Percentiles rank a stretch among this genome's conserved stretches.
These are phyloP conservation scores for Echeneis naucrates DNA, from an alignment of 2,797 vertebrate genomes.

Conservation along the genomic window DNA sequence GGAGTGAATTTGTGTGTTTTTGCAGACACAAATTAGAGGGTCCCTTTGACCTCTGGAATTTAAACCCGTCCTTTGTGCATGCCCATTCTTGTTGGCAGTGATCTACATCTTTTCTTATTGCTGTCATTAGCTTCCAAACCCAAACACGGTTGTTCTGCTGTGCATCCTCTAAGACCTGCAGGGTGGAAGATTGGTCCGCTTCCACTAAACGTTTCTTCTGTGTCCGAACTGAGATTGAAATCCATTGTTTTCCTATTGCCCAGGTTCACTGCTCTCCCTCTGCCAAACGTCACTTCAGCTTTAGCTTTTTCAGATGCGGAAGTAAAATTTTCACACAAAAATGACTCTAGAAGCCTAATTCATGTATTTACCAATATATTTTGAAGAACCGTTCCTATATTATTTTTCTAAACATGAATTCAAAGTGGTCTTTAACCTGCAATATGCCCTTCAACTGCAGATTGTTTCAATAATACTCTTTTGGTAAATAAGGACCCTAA, in stretches of 20 bases:
- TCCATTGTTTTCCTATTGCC: too few species aligned
- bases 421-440: too few species aligned
- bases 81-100: slow-evolving; percentile 69
- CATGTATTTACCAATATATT: too few species aligned
- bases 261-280: too few species aligned
- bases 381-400: too few species aligned
- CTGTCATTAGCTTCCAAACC: slow-evolving; percentile 74
- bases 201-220: too few species aligned
- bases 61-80: slow-evolving; percentile 57
- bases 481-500: slow-evolving; percentile 34
- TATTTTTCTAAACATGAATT: too few species aligned
- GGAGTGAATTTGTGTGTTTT: slow-evolving; percentile 59
- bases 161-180: slow-evolving; percentile 57
- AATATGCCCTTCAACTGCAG: slow-evolving; percentile 60
- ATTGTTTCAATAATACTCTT: slow-evolving; percentile 72
- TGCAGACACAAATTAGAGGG: slow-evolving; percentile 68
- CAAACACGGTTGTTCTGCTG: slow-evolving; percentile 55
- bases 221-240: too few species aligned
- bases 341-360: too few species aligned
- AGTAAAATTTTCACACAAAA: too few species aligned
- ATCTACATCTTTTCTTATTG: slow-evolving; percentile 76
- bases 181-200: slow-evolving; percentile 40
- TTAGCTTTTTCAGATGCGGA: too few species aligned
- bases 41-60: slow-evolving; percentile 79
- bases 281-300: too few species aligned